These are phyloP conservation scores for Enteromius mattozi DNA, from an alignment of 2,797 vertebrate species.

Conservation along the genomic window DNA sequence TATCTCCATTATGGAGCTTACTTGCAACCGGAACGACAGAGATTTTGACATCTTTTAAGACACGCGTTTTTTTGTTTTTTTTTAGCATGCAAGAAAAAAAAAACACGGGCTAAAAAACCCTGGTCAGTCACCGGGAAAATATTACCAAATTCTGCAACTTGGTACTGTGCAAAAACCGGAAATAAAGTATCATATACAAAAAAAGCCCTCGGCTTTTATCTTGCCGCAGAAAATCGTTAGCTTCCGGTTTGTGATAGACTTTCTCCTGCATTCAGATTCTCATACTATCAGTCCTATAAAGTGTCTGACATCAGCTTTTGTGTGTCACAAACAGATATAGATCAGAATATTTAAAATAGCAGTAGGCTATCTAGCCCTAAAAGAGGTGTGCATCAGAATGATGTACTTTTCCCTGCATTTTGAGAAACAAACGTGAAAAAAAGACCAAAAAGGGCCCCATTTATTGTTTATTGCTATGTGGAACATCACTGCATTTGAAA, in stretches of 20 bases:
- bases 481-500: too few relatives aligned
- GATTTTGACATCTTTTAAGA: conserved; percentile 43
- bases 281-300: background rate
- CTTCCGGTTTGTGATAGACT: conserved; percentile 14
- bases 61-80: background rate
- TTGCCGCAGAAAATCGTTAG: background rate
- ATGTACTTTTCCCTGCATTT: background rate
- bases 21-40: conserved; percentile 67
- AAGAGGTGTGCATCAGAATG: background rate
- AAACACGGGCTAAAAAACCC: background rate
- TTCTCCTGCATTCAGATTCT: background rate
- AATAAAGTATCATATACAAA: background rate
- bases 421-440: background rate
- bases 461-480: background rate
- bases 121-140: background rate
- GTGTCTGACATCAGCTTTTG: background rate
- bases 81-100: background rate
- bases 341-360: background rate
- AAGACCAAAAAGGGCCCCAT: background rate
- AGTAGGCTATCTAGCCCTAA: background rate
- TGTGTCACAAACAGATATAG: background rate
- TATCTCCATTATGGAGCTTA: conserved; percentile 75
- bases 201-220: conserved; percentile 9
- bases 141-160: conserved; percentile 8
- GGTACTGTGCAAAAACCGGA: background rate